Percentiles rank a stretch among this genome's conserved stretches.
Evolutionary conservation across 2,888 invertebrate species (phyloP).

Genomic region (Formica aserva): DNA sequence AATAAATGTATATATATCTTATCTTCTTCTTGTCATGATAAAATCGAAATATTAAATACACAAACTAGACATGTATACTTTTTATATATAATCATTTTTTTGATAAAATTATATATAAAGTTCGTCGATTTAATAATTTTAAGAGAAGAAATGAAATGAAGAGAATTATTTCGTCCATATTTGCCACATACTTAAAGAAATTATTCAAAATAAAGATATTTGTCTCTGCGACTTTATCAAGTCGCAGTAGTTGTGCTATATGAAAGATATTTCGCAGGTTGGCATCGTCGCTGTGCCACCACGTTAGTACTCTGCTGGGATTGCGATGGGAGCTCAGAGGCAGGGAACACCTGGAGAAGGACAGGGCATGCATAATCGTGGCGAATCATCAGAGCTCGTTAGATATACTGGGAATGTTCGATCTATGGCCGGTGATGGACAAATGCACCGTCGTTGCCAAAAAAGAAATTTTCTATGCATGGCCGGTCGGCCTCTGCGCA

Average conservation of each 20-base stretch:
- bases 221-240: background rate
- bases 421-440: slow-evolving; percentile 96
- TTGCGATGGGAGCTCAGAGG: slow-evolving; percentile 93
- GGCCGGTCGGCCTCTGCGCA: slow-evolving; percentile 95
- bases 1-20: background rate
- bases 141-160: background rate
- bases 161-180: background rate
- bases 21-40: slow-evolving; percentile 3
- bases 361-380: slow-evolving; percentile 94
- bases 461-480: slow-evolving; percentile 93
- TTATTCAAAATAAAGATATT: background rate
- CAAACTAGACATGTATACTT: background rate
- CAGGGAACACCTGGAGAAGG: slow-evolving; percentile 91
- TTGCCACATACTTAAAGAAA: background rate
- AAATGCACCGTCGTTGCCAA: slow-evolving; percentile 96
- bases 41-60: background rate
- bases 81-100: background rate
- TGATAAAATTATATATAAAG: background rate
- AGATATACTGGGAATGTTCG: slow-evolving; percentile 96
- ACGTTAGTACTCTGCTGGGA: slow-evolving; percentile 91
- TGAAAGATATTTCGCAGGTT: slow-evolving; percentile 86
- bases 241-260: background rate
- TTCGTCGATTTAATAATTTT: too few relatives aligned
- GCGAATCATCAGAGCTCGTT: slow-evolving; percentile 97
- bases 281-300: slow-evolving; percentile 91